Percentiles rank a stretch among this genome's conserved stretches.
Evolutionary conservation across 2,888 invertebrate genomes (phyloP).

Genomic region (Chydorus sphaericus): DNA sequence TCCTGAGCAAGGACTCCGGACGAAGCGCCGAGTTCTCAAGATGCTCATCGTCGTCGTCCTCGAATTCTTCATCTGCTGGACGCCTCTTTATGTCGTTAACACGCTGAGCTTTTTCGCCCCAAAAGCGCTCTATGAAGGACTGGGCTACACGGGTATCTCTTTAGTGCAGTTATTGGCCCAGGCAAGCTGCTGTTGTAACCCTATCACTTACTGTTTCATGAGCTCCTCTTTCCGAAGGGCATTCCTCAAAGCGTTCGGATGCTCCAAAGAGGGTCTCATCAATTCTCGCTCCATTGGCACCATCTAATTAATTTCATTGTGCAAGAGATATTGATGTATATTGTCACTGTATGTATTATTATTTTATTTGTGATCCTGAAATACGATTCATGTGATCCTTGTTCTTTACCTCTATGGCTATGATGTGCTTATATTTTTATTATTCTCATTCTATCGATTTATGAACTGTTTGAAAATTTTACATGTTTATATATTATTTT

Average conservation of each 20-base stretch:
- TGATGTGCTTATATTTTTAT: too few species aligned
- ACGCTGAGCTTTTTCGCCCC: conserved; percentile 60
- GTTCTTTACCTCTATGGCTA: too few species aligned
- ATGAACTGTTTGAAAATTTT: too few species aligned
- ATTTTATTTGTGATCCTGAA: too few species aligned
- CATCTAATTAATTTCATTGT: too few species aligned
- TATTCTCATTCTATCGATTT: too few species aligned
- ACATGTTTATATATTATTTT: too few species aligned
- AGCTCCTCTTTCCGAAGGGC: conserved; percentile 71
- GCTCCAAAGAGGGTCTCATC: conserved; percentile 22
- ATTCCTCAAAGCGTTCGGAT: conserved; percentile 59
- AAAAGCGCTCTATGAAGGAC: conserved; percentile 48
- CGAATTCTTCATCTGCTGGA: conserved; percentile 85
- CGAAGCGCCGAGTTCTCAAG: conserved; percentile 38
- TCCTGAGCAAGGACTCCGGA: conserved; percentile 31
- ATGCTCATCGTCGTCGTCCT: conserved; percentile 81
- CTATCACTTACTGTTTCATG: conserved; percentile 86
- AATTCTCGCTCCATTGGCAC: not conserved
- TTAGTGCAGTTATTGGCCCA: conserved; percentile 63
- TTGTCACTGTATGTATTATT: too few species aligned
- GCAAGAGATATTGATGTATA: too few species aligned
- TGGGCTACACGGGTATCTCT: conserved; percentile 55
- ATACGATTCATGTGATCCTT: too few species aligned
- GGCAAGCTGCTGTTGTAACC: conserved; percentile 72
- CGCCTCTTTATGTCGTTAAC: conserved; percentile 65